Evolutionary conservation across 1,140 invertebrate species (phyloP).

Genomic region (Macrocentrus cingulum): DNA sequence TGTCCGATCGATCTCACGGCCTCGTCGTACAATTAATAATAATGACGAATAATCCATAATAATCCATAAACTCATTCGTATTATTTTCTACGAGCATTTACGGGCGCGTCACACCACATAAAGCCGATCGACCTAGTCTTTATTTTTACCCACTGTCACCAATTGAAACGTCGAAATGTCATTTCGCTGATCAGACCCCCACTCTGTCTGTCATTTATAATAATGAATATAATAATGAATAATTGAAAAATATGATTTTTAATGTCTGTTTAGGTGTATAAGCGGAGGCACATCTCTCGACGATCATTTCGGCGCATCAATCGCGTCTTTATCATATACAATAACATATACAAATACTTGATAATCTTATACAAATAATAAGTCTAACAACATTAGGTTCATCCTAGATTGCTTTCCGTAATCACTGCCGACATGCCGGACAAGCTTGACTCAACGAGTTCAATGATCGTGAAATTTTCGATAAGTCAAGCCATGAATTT

Average conservation of each 20-base stretch:
- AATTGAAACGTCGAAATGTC: slow-evolving; percentile 41
- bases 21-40: slow-evolving; percentile 34
- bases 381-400: slow-evolving; percentile 56
- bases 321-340: slow-evolving; percentile 28
- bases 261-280: slow-evolving; percentile 5
- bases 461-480: no score
- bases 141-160: slow-evolving; percentile 31
- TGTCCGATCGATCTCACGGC: no score
- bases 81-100: slow-evolving; percentile 22
- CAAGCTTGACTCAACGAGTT: slow-evolving; percentile 13
- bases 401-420: slow-evolving; percentile 56
- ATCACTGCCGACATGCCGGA: slow-evolving; percentile 44
- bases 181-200: slow-evolving; percentile 12
- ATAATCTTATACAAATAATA: slow-evolving; percentile 57
- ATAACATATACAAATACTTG: slow-evolving; percentile 48
- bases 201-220: background rate
- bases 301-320: slow-evolving; percentile 42
- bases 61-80: slow-evolving; percentile 17
- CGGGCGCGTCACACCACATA: slow-evolving; percentile 40
- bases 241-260: slow-evolving; percentile 5
- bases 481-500: no score
- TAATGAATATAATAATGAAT: slow-evolving; percentile 17
- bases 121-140: slow-evolving; percentile 41
- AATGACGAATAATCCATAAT: background rate
- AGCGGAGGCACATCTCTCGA: slow-evolving; percentile 16